These are phyloP conservation scores for Drosophila eohydei DNA, from an alignment of 2,888 invertebrate species.

Conservation along the genomic window DNA sequence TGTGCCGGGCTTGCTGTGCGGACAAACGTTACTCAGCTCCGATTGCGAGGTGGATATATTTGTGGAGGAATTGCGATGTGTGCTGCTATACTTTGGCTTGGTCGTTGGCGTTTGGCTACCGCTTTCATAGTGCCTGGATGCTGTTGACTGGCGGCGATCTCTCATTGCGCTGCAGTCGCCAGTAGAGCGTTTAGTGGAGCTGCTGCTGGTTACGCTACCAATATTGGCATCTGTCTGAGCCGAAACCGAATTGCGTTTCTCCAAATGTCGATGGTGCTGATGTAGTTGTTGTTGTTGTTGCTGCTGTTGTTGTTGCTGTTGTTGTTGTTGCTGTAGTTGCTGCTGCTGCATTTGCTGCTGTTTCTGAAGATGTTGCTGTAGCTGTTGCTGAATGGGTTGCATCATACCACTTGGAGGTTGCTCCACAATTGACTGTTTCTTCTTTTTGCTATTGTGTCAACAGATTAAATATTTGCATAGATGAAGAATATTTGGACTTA, in stretches of 20 bases:
- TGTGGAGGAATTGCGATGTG: slow-evolving; percentile 83
- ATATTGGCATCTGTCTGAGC: slow-evolving; percentile 83
- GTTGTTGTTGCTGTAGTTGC: slow-evolving; percentile 56
- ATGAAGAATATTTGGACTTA: slow-evolving; percentile 45
- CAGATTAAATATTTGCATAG: background rate
- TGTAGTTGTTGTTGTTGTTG: slow-evolving; percentile 70
- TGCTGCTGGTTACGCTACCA: slow-evolving; percentile 68
- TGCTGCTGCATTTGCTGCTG: slow-evolving; percentile 69
- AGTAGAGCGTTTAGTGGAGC: slow-evolving; percentile 70
- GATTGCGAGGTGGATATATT: slow-evolving; percentile 84
- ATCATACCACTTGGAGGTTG: slow-evolving; percentile 63
- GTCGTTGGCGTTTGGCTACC: slow-evolving; percentile 83
- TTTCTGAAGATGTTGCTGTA: slow-evolving; percentile 57
- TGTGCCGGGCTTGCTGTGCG: slow-evolving; percentile 81
- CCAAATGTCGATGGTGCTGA: slow-evolving; percentile 76
- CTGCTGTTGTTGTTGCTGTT: slow-evolving; percentile 58
- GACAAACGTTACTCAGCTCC: slow-evolving; percentile 84
- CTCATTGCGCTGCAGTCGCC: slow-evolving; percentile 75
- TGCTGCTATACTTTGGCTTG: slow-evolving; percentile 78
- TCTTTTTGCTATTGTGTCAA: slow-evolving; percentile 68
- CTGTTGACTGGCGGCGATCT: slow-evolving; percentile 81
- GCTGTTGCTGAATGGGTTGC: slow-evolving; percentile 66
- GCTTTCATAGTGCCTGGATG: slow-evolving; percentile 81
- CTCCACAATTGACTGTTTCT: slow-evolving; percentile 66
- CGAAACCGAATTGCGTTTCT: slow-evolving; percentile 84